Conservation (phyloP, 2,113 vertebrate species). For the Morone saxatilis region DNA sequence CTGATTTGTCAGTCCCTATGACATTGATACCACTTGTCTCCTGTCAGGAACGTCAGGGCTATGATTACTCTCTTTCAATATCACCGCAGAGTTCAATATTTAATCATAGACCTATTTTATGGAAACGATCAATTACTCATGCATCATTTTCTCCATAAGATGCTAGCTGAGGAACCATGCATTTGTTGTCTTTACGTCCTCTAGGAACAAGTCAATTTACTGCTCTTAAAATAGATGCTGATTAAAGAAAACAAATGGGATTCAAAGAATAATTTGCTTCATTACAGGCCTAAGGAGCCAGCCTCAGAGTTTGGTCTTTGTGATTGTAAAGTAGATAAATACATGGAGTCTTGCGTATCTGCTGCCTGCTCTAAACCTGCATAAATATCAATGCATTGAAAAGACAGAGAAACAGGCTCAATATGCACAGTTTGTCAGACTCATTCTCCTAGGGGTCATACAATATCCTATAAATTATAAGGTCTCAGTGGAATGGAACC, state of each 20-base stretch:
- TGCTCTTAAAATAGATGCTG: constrained; percentile 3
- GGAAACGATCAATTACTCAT: constrained; percentile 53
- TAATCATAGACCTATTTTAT: constrained; percentile 53
- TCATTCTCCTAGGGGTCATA: not conserved
- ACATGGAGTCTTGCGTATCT: not conserved
- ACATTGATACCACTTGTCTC: constrained; percentile 47
- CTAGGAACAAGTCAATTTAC: constrained; percentile 6
- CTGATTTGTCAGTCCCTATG: constrained; percentile 49
- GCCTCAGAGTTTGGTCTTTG: not conserved
- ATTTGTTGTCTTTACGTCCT: constrained; percentile 13
- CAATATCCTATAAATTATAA: not conserved
- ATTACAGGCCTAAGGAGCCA: constrained; percentile 12
- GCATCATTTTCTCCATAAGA: constrained; percentile 11
- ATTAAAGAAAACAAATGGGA: constrained; percentile 2
- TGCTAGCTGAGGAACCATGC: not conserved
- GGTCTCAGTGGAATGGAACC: not conserved
- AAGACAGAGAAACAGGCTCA: no score
- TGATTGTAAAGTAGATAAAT: not conserved
- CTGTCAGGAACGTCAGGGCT: constrained; percentile 40
- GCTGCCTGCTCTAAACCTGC: not conserved
- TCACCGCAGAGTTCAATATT: constrained; percentile 49
- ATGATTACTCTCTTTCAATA: constrained; percentile 58
- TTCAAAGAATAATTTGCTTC: not conserved
- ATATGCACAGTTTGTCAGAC: not conserved
- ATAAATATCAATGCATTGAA: no score